Conservation (phyloP, 2,113 vertebrate species). For the Rhea pennata region DNA sequence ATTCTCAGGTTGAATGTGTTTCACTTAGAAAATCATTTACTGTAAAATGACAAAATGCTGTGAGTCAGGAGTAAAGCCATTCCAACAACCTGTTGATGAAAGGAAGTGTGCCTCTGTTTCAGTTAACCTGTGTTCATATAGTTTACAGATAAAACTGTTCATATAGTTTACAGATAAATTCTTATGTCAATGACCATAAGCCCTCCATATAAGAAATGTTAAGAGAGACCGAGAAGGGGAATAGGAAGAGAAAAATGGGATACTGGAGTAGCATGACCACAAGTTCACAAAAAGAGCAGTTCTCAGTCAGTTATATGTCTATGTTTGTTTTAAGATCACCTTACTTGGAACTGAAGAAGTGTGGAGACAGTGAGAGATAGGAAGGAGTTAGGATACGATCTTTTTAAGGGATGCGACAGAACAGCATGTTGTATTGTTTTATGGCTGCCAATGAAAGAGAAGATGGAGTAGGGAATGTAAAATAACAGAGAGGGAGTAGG, state of each 20-base stretch:
- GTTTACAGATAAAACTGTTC: background rate
- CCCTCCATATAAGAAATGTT: background rate
- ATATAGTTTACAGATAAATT: background rate
- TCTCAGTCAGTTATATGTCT: background rate
- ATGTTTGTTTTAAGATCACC: background rate
- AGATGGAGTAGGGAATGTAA: slow-evolving; percentile 55
- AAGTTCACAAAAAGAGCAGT: background rate
- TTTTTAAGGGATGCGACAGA: slow-evolving; percentile 22
- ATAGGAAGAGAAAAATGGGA: background rate
- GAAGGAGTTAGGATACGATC: background rate
- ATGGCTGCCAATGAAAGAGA: slow-evolving; percentile 11
- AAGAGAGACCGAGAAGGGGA: background rate
- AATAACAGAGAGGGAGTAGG: slow-evolving; percentile 50
- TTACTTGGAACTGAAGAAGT: background rate
- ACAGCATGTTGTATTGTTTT: slow-evolving; percentile 38
- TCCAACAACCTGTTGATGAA: background rate
- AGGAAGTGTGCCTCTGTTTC: rapidly evolving
- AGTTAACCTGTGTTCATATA: background rate
- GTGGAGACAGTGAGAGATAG: background rate
- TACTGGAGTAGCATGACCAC: background rate
- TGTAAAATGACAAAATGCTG: background rate
- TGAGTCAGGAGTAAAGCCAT: background rate
- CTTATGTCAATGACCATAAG: background rate
- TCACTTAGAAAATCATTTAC: background rate
- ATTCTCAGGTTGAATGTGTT: background rate